These are phyloP conservation scores for Channallabes apus DNA, from an alignment of 2,797 vertebrate genomes.

Conservation along the genomic window DNA sequence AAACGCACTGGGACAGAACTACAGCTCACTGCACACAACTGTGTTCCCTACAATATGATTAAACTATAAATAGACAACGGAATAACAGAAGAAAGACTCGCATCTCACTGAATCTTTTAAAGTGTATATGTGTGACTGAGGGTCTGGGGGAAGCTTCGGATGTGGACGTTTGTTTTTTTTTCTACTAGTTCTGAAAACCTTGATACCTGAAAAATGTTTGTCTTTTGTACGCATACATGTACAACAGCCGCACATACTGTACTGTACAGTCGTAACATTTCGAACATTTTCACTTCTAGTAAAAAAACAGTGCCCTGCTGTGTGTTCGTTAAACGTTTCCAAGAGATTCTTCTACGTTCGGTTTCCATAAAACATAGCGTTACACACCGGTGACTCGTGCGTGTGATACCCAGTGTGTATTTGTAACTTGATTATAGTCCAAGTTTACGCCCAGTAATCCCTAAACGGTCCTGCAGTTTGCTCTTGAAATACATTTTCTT, in stretches of 20 bases:
- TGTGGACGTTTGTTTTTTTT: not conserved
- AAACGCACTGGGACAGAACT: slow-evolving; percentile 8
- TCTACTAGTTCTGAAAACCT: not conserved
- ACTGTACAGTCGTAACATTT: not conserved
- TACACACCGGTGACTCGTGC: no score
- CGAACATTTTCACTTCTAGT: no score
- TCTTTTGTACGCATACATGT: not conserved
- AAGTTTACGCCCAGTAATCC: no score
- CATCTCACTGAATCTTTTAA: not conserved
- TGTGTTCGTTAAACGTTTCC: not conserved
- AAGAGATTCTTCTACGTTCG: not conserved
- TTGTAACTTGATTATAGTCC: no score
- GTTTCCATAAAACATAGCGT: no score
- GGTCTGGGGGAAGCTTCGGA: not conserved
- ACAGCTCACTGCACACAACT: slow-evolving; percentile 10
- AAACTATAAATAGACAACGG: slow-evolving; percentile 21
- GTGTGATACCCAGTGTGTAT: no score
- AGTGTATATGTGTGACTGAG: not conserved
- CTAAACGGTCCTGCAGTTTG: no score
- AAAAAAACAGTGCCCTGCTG: not conserved
- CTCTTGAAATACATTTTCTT: no score
- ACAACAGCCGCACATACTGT: not conserved
- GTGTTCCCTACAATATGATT: slow-evolving; percentile 6
- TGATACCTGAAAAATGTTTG: not conserved
- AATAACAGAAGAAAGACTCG: not conserved